Conservation (phyloP, 2,888 invertebrate species). For the Serrognathus titanus region DNA sequence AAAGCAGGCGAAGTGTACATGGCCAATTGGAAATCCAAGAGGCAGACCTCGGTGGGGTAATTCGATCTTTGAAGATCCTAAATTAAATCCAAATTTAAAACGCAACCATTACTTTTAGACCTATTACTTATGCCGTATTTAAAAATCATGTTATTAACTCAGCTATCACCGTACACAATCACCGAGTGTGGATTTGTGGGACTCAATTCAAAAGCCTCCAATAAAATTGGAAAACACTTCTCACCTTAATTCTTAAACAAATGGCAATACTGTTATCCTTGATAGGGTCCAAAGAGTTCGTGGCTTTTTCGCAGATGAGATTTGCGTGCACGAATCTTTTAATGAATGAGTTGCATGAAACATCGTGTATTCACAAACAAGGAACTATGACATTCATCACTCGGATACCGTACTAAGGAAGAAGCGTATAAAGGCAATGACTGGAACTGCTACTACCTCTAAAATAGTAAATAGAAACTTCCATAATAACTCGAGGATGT, state of each 20-base stretch:
- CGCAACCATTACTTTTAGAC: no score
- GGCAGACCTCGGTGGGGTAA: constrained; percentile 6
- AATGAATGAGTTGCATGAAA: no score
- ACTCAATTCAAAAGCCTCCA: background rate
- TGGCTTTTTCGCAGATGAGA: background rate
- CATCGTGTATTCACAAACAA: no score
- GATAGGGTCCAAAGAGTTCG: background rate
- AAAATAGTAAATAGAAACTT: no score
- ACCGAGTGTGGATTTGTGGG: constrained; percentile 24
- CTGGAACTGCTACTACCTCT: no score
- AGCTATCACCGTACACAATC: constrained; percentile 34
- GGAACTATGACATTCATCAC: no score
- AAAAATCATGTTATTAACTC: constrained; percentile 34
- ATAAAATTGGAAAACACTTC: background rate
- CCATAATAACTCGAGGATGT: no score
- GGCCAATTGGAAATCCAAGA: constrained; percentile 12
- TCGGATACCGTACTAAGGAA: no score
- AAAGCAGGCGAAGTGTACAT: constrained; percentile 9
- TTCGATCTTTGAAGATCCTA: background rate
- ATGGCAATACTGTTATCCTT: background rate
- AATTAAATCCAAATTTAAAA: background rate
- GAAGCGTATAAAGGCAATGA: no score
- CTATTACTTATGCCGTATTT: constrained; percentile 26
- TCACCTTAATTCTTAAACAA: background rate
- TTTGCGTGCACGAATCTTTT: no score